Evolutionary conservation across 1,140 invertebrate species (phyloP).

Genomic region (Pristionchus pacificus): DNA sequence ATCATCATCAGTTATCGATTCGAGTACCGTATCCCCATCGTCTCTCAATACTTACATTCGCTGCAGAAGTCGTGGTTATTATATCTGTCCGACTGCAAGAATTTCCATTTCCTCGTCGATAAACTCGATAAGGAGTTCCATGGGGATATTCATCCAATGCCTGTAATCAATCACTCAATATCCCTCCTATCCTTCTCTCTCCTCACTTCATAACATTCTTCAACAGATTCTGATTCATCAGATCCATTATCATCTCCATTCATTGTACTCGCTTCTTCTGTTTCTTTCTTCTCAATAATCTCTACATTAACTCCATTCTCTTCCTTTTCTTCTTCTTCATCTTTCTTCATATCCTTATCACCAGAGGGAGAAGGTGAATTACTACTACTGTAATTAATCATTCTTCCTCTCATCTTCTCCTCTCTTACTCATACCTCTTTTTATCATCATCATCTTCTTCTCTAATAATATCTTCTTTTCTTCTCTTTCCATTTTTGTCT

Average conservation of each 20-base stretch:
- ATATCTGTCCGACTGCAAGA: too few species aligned
- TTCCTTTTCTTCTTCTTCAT: neutral
- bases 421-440: conserved; percentile 6
- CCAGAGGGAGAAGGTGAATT: too few species aligned
- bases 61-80: too few species aligned
- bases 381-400: neutral
- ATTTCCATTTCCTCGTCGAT: too few species aligned
- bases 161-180: too few species aligned
- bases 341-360: neutral
- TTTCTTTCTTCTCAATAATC: neutral
- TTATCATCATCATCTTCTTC: conserved; percentile 15
- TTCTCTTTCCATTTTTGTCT: conserved; percentile 21
- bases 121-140: too few species aligned
- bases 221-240: neutral
- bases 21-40: conserved; percentile 14
- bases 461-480: conserved; percentile 9
- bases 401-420: conserved; percentile 2
- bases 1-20: conserved; percentile 21
- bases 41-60: too few species aligned
- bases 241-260: neutral
- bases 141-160: too few species aligned
- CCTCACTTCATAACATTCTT: neutral
- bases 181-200: neutral
- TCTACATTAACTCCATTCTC: neutral
- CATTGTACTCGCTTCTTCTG: neutral